These are phyloP conservation scores for Champsocephalus esox DNA, from an alignment of 2,797 vertebrate genomes.

Conservation along the genomic window DNA sequence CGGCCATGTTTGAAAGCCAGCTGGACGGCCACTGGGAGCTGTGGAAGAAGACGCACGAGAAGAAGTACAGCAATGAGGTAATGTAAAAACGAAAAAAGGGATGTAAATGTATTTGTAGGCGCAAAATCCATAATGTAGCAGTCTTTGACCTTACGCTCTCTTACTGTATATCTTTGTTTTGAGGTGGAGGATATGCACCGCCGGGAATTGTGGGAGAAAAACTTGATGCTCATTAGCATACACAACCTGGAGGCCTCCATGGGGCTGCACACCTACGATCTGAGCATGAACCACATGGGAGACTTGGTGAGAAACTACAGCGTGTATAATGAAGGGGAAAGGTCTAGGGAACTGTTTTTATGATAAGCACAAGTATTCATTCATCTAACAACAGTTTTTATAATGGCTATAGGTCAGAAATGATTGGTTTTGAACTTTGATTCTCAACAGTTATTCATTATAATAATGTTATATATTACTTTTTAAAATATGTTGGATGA, in stretches of 20 bases:
- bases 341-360: not conserved
- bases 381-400: not conserved
- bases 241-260: slow-evolving; percentile 94
- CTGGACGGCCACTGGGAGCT: slow-evolving; percentile 88
- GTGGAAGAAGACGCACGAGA: slow-evolving; percentile 88
- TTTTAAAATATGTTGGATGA: not conserved
- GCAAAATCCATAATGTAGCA: rapidly evolving
- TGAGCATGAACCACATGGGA: slow-evolving; percentile 92
- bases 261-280: slow-evolving; percentile 89
- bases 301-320: slow-evolving; percentile 85
- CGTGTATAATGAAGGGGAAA: too few relatives aligned
- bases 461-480: not conserved
- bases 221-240: slow-evolving; percentile 84
- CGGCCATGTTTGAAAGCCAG: slow-evolving; percentile 66
- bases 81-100: not conserved
- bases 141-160: not conserved
- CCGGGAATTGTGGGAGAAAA: slow-evolving; percentile 90
- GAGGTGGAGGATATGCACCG: slow-evolving; percentile 86
- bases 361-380: not conserved
- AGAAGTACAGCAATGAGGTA: slow-evolving; percentile 82
- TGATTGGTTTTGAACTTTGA: slow-evolving; percentile 8
- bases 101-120: not conserved
- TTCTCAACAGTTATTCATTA: not conserved
- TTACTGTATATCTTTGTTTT: not conserved
- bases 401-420: not conserved